Conservation (phyloP, 2,888 invertebrate genomes). For the Phengaris arion region DNA sequence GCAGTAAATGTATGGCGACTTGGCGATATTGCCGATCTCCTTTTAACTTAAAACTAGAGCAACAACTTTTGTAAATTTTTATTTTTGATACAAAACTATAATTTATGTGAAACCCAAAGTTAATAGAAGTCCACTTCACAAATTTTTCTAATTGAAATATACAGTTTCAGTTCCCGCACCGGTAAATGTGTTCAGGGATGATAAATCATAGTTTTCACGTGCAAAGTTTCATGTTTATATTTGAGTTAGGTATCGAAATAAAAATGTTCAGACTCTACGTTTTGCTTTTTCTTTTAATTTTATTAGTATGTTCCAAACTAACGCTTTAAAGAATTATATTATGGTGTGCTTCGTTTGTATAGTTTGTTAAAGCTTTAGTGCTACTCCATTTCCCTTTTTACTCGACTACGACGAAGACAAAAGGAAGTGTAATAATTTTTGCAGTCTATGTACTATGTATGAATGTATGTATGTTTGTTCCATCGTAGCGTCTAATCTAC, state of each 20-base stretch:
- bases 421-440: too few species aligned
- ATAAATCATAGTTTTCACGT: constrained; percentile 14
- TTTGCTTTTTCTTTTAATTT: background rate
- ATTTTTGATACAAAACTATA: background rate
- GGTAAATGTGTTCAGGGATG: constrained; percentile 12
- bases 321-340: background rate
- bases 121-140: constrained; percentile 4
- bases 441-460: too few species aligned
- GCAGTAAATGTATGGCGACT: too few species aligned
- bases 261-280: background rate
- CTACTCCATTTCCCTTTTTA: too few species aligned
- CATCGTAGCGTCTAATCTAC: too few species aligned
- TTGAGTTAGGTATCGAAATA: constrained; percentile 18
- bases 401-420: too few species aligned
- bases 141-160: constrained; percentile 13
- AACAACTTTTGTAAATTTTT: background rate
- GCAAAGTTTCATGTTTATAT: constrained; percentile 24
- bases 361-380: too few species aligned
- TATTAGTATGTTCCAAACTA: background rate
- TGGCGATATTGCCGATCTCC: too few species aligned
- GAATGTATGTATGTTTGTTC: too few species aligned
- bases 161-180: background rate
- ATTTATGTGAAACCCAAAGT: constrained; percentile 12
- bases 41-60: background rate
- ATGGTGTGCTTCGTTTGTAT: background rate